A percentile compares a stretch with the other conserved stretches of the same genome.
These are phyloP conservation scores for Mellilla xanthometata DNA, from an alignment of 2,888 invertebrate genomes.

Conservation along the genomic window DNA sequence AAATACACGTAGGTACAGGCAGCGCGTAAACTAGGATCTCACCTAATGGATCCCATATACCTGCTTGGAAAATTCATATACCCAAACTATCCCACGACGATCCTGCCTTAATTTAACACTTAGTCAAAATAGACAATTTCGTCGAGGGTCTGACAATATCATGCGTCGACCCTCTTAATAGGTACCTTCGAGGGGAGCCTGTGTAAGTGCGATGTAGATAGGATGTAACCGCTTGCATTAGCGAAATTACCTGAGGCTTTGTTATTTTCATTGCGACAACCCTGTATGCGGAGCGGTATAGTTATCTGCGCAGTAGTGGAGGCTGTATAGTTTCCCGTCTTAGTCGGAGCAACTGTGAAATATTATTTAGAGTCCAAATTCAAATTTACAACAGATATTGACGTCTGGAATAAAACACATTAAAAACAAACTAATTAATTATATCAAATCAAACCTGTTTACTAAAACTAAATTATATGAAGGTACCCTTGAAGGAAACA, in stretches of 20 bases:
- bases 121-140: conserved; percentile 66
- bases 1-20: no score
- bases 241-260: conserved; percentile 79
- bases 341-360: no score
- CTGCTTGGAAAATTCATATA: conserved; percentile 39
- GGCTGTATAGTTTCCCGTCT: not conserved
- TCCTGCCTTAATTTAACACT: conserved; percentile 61
- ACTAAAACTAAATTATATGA: no score
- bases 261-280: conserved; percentile 79
- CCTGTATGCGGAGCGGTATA: conserved; percentile 36
- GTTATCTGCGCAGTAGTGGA: conserved; percentile 2
- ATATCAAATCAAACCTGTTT: no score
- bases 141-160: conserved; percentile 62
- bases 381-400: no score
- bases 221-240: conserved; percentile 80
- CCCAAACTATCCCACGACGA: conserved; percentile 40
- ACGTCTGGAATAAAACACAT: no score
- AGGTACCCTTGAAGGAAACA: no score
- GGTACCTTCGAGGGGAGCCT: conserved; percentile 61
- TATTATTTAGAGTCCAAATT: no score
- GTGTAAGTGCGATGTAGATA: conserved; percentile 76
- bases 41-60: conserved; percentile 17
- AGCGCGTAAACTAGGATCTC: conserved; percentile 5
- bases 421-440: no score
- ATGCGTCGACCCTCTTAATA: conserved; percentile 72